These are phyloP conservation scores for Calyptommatus sinebrachiatus DNA, from an alignment of 2,113 vertebrate species.

Conservation along the genomic window DNA sequence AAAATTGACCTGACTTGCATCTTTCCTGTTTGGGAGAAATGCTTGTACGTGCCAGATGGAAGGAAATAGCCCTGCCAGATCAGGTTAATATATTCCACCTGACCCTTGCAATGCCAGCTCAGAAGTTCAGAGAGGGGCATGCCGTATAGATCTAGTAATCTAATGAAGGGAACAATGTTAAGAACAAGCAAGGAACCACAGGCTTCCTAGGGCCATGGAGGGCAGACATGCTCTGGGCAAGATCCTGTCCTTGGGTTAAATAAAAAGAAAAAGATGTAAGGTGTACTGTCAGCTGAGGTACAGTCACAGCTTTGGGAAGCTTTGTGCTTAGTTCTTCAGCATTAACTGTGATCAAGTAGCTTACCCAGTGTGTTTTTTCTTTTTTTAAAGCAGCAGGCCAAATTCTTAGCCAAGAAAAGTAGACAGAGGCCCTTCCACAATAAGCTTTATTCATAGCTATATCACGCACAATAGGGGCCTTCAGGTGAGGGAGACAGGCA, in stretches of 20 bases:
- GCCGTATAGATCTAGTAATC: constrained; percentile 34
- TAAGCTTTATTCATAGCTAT: too few relatives aligned
- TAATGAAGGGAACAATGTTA: constrained; percentile 23
- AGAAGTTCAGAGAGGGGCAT: constrained; percentile 37
- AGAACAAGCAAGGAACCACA: neutral
- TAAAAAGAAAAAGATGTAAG: neutral
- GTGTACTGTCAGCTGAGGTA: too few relatives aligned
- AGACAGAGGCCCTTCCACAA: too few relatives aligned
- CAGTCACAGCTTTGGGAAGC: too few relatives aligned
- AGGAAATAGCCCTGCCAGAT: constrained; percentile 27
- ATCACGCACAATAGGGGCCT: too few relatives aligned
- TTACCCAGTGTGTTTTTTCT: too few relatives aligned
- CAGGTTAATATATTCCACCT: constrained; percentile 6
- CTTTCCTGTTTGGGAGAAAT: constrained; percentile 41
- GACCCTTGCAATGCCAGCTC: constrained; percentile 34
- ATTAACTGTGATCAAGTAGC: too few relatives aligned
- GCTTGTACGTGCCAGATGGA: neutral
- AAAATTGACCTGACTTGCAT: constrained; percentile 37
- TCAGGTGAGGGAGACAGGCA: too few relatives aligned
- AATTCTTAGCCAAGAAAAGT: too few relatives aligned
- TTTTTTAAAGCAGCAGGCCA: too few relatives aligned
- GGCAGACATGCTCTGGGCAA: neutral
- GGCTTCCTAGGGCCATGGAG: neutral
- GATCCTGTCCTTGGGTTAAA: neutral
- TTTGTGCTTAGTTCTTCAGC: too few relatives aligned